Evolutionary conservation across 2,113 vertebrate species (phyloP).

Genomic region (Bothrops jararaca): DNA sequence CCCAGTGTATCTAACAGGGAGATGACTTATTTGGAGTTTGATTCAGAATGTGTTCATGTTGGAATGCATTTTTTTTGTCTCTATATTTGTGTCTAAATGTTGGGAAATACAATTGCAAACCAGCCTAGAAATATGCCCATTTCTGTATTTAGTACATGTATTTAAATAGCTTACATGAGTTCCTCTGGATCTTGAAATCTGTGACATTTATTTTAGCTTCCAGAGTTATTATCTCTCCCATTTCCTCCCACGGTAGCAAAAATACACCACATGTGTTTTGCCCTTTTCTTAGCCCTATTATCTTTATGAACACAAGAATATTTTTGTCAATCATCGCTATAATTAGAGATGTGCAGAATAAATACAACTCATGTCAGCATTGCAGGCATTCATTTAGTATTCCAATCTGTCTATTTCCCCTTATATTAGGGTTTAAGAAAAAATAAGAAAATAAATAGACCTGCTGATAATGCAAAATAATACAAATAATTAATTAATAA

Average conservation of each 20-base stretch:
- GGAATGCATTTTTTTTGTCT: slow-evolving; percentile 50
- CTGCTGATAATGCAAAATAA: background rate
- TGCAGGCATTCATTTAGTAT: background rate
- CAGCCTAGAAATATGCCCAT: slow-evolving; percentile 13
- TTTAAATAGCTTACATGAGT: background rate
- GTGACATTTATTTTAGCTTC: background rate
- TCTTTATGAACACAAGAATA: background rate
- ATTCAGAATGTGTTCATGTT: slow-evolving; percentile 42
- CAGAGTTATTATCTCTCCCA: background rate
- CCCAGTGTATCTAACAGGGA: slow-evolving; percentile 53
- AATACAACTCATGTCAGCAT: background rate
- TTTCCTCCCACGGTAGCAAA: background rate
- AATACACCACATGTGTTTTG: background rate
- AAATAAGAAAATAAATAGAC: background rate
- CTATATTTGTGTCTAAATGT: slow-evolving; percentile 3
- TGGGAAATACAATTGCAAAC: background rate
- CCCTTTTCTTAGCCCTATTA: background rate
- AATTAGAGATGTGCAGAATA: background rate
- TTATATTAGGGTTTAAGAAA: background rate
- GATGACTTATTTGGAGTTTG: slow-evolving; percentile 48
- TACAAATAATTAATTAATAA: background rate
- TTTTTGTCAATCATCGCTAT: background rate
- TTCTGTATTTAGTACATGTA: slow-evolving; percentile 11
- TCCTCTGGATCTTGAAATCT: background rate
- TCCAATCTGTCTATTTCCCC: background rate